Percentiles rank a stretch among this genome's conserved stretches.
These are phyloP conservation scores for Pyrgilauda ruficollis DNA, from an alignment of 2,113 vertebrate species.

Conservation along the genomic window DNA sequence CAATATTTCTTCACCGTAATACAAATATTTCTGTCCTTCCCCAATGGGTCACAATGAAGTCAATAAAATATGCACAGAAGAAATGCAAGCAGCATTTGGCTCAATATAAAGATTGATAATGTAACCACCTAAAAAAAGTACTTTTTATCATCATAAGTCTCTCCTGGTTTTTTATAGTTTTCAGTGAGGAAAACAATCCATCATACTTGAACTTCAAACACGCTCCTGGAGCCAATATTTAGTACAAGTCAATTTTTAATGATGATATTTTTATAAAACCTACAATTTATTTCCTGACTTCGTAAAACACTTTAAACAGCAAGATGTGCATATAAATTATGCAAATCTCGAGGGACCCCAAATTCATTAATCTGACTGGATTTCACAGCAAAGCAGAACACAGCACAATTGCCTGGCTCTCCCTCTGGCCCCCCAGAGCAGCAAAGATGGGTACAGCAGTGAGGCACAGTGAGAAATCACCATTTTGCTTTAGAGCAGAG, in stretches of 20 bases:
- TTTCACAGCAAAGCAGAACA: not conserved
- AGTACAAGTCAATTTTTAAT: conserved; percentile 58
- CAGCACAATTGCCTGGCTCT: not conserved
- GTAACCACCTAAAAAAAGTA: not conserved
- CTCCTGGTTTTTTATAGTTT: conserved; percentile 1
- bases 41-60: not conserved
- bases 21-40: conserved; percentile 22
- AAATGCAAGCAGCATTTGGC: conserved; percentile 9
- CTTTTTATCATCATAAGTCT: conserved; percentile 44
- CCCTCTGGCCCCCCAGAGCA: not conserved
- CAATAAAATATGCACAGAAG: conserved; percentile 37
- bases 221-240: not conserved
- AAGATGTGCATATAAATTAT: conserved; percentile 7
- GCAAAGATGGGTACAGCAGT: not conserved
- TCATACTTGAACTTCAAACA: conserved; percentile 5
- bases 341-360: not conserved
- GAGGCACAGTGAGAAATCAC: not conserved
- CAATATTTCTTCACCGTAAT: not conserved
- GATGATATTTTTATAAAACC: conserved; percentile 36
- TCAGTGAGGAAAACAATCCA: conserved; percentile 25
- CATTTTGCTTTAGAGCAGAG: not conserved
- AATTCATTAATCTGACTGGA: conserved; percentile 31
- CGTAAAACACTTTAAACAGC: conserved; percentile 13
- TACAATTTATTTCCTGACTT: conserved; percentile 28
- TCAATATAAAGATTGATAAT: conserved; percentile 57